Conservation (phyloP, 2,113 vertebrate species). For the Xenopus laevis region DNA sequence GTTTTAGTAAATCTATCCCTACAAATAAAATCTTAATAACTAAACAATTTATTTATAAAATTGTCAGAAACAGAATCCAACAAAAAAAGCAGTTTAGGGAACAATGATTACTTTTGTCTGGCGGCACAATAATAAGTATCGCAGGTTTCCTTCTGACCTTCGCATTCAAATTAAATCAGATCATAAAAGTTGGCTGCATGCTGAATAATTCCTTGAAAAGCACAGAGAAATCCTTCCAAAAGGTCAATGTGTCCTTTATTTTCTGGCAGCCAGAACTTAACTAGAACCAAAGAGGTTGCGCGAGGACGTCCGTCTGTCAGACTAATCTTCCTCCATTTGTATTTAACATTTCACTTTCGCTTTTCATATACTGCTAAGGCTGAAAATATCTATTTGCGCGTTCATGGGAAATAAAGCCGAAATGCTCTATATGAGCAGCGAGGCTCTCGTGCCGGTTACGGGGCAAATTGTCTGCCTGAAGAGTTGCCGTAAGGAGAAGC, state of each 20-base stretch:
- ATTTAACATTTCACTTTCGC: not conserved
- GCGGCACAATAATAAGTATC: not conserved
- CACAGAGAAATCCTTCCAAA: not conserved
- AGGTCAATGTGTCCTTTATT: not conserved
- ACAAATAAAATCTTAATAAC: too few species aligned
- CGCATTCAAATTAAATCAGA: not conserved
- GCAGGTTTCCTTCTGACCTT: not conserved
- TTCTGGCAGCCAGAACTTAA: not conserved
- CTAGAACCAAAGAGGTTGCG: not conserved
- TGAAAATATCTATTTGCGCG: too few species aligned
- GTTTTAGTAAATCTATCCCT: too few species aligned
- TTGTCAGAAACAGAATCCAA: too few species aligned
- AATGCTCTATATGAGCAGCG: too few species aligned
- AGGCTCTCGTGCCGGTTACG: too few species aligned
- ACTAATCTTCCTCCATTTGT: not conserved
- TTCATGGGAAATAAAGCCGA: too few species aligned
- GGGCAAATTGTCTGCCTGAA: too few species aligned
- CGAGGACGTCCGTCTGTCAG: not conserved
- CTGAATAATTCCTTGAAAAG: not conserved
- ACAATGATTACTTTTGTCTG: not conserved
- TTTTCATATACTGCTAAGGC: not conserved
- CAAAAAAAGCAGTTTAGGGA: not conserved
- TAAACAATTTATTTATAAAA: too few species aligned
- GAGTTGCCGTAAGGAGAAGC: too few species aligned
- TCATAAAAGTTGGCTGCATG: not conserved